Evolutionary conservation across 2,113 vertebrate species (phyloP), one percentile per base, ranked within the genome.

Genomic region (Vimba vimba): DNA sequence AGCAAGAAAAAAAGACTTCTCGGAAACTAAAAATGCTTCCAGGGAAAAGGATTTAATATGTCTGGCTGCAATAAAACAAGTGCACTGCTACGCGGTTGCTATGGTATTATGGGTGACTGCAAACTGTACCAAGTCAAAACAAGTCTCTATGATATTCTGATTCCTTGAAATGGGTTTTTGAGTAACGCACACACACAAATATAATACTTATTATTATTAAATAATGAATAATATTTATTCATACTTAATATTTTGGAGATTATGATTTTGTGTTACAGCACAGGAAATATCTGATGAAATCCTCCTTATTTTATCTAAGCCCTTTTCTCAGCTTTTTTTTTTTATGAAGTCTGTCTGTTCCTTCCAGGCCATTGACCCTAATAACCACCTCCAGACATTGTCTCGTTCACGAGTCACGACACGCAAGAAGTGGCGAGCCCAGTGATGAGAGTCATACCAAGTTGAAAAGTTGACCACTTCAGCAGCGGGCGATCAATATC

Each of bases 331-430:
- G 21, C 62, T 68, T 82, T 30, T 50, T 30, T n/a, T 66, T 66
- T 50, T 68, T 66, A 68, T 82, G 69, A 50, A 82, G 52, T 82
- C n/a, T 50, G 59, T 52, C 79, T 47, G 13, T 15, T 39, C 57
- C 57, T n/a, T 47, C 11, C 17, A 47, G 62, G 50, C 4, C 43
- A 66, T 68, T 10, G 17, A 68, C 36, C 45, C 52, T 36, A 60
- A 62, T 60, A 39, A 62, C 25, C 77, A 15, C 27, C 57, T 59
- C 52, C 77, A 50, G 60, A 43, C 62, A 62, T 45, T 62, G 57
- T 80, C 57, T 62, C 78, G 39, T 21, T 62, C 33, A 25, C 10
- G 23, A 25, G 21, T 62, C 33, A 25, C 10, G 23, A 25, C 25
- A 52, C 74, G 9, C 19, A 52, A 76, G 25, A 76, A 19, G 47